Percentiles rank a stretch among this genome's conserved stretches.
These are phyloP conservation scores for Cheiracanthium punctorium DNA, from an alignment of 2,888 invertebrate genomes.

Conservation along the genomic window DNA sequence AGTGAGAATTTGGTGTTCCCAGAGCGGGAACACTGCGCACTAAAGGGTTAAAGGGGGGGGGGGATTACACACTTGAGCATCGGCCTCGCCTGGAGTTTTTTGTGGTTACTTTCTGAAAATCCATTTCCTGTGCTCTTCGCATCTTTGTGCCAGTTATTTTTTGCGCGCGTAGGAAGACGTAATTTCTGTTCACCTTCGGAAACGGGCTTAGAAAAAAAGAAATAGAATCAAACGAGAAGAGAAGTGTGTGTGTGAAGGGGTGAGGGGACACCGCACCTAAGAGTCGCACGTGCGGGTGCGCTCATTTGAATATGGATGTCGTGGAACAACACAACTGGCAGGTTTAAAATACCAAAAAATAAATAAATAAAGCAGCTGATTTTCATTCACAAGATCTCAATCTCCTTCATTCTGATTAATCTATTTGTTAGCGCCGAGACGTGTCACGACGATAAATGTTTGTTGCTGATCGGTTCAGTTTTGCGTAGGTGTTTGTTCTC, in stretches of 20 bases:
- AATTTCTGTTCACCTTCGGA: conserved; percentile 45
- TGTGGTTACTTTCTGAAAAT: neutral
- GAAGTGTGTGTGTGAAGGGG: neutral
- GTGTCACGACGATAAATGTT: too few relatives aligned
- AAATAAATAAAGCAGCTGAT: too few relatives aligned
- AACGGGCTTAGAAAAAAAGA: neutral
- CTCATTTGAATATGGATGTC: conserved; percentile 20
- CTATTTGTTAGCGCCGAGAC: too few relatives aligned
- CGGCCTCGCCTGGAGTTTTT: neutral
- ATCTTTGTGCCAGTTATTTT: neutral
- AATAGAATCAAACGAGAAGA: neutral
- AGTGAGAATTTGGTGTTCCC: too few relatives aligned
- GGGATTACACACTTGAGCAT: too few relatives aligned
- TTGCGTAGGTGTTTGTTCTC: too few relatives aligned
- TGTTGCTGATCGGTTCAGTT: too few relatives aligned
- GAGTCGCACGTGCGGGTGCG: neutral
- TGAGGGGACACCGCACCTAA: conserved; percentile 10
- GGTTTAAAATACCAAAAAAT: too few relatives aligned
- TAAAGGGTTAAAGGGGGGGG: too few relatives aligned
- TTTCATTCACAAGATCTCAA: too few relatives aligned
- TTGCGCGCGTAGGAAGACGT: conserved; percentile 47
- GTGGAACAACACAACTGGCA: neutral
- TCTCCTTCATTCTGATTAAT: too few relatives aligned
- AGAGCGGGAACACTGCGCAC: too few relatives aligned
- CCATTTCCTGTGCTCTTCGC: neutral